Evolutionary conservation across 2,888 invertebrate species (phyloP).

Genomic region (Hydraecia micacea): DNA sequence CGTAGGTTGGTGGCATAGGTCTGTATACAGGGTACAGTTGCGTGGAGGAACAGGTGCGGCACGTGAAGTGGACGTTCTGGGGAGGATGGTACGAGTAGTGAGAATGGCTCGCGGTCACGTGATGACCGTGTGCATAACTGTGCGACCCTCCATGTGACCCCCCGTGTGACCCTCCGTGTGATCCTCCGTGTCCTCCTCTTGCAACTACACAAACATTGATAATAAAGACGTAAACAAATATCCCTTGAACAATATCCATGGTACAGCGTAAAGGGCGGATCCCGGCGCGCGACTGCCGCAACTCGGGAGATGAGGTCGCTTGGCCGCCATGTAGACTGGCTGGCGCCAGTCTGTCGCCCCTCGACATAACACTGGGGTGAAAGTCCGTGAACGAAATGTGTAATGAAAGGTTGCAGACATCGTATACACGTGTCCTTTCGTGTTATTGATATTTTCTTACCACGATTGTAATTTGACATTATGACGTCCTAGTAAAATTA

Average conservation of each 20-base stretch:
- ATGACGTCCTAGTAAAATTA: neutral
- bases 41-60: constrained; percentile 78
- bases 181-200: constrained; percentile 63
- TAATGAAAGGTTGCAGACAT: constrained; percentile 28
- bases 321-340: constrained; percentile 79
- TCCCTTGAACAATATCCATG: constrained; percentile 75
- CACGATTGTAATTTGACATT: neutral
- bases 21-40: constrained; percentile 84
- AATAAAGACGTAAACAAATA: constrained; percentile 69
- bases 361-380: constrained; percentile 48
- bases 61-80: constrained; percentile 79
- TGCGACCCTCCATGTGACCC: constrained; percentile 44
- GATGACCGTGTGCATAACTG: constrained; percentile 59
- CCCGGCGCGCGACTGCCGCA: constrained; percentile 83
- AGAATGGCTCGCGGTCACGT: constrained; percentile 80
- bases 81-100: constrained; percentile 86
- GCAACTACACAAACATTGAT: constrained; percentile 79
- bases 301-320: constrained; percentile 75
- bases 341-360: constrained; percentile 83
- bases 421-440: neutral
- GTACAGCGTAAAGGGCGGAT: constrained; percentile 79
- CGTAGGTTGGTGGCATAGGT: constrained; percentile 82
- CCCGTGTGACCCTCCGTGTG: constrained; percentile 43
- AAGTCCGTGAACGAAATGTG: constrained; percentile 37
- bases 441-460: neutral